Evolutionary conservation across 2,888 invertebrate genomes (phyloP).

Genomic region (Scaptomyza reducta): DNA sequence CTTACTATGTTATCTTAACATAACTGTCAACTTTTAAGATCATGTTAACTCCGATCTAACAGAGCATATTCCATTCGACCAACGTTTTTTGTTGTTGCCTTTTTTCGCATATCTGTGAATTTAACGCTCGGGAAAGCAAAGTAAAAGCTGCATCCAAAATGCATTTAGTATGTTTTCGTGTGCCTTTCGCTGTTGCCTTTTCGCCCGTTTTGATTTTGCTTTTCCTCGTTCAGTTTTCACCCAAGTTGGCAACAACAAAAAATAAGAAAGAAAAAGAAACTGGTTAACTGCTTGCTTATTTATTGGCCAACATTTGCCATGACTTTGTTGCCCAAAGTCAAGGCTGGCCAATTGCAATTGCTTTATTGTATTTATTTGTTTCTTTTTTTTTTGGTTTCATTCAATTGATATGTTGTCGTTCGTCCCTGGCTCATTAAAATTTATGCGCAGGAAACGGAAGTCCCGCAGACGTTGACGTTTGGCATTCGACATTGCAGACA

Average conservation of each 20-base stretch:
- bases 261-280: slow-evolving; percentile 1
- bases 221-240: slow-evolving; percentile 56
- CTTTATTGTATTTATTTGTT: slow-evolving; percentile 8
- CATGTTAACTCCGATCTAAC: too few relatives aligned
- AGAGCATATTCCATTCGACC: background rate
- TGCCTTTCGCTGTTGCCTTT: slow-evolving; percentile 30
- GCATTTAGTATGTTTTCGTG: slow-evolving; percentile 17
- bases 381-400: slow-evolving; percentile 8
- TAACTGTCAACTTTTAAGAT: too few relatives aligned
- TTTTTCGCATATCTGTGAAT: slow-evolving; percentile 44
- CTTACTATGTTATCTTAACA: too few relatives aligned
- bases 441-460: slow-evolving; percentile 79
- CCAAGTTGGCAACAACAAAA: slow-evolving; percentile 5
- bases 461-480: slow-evolving; percentile 55
- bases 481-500: slow-evolving; percentile 26
- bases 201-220: slow-evolving; percentile 10
- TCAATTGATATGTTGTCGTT: slow-evolving; percentile 48
- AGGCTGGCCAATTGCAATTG: slow-evolving; percentile 57
- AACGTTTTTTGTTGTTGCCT: background rate
- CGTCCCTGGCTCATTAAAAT: slow-evolving; percentile 65
- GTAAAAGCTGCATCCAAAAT: slow-evolving; percentile 56
- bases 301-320: slow-evolving; percentile 29
- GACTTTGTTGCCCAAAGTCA: slow-evolving; percentile 68
- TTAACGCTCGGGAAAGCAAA: slow-evolving; percentile 66
- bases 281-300: slow-evolving; percentile 10